Evolutionary conservation across 2,797 vertebrate species (phyloP), one percentile per base, ranked within the genome.

Genomic region (Holocentrus rufus): DNA sequence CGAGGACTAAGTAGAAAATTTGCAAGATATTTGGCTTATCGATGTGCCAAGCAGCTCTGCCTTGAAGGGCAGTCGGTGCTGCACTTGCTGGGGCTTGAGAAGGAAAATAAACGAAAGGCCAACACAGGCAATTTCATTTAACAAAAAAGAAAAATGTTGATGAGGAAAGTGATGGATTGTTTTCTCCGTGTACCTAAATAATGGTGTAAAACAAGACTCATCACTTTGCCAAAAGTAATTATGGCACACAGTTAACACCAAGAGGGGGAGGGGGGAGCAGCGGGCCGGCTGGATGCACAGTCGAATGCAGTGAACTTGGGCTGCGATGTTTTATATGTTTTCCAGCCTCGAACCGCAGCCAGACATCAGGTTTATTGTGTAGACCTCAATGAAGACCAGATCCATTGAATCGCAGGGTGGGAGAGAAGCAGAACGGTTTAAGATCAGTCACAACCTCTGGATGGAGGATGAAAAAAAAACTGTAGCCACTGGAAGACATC

Each of bases 21-120:
- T 86, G 72, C 78, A 88, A 86, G 81, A 86, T 76, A 89, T 81
- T 70, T 82, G 74, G 78, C 72, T 79, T 69, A 53, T 80, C 49
- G 46, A 0, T 20, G 57, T 76, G 84, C 83, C 85, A 90, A 86
- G 77, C 46, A 74, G 44, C 55, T 73, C 62, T 74, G 65, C 71
- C 47, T 50, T 52, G 31, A 70, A 34, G 57, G 61, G 56, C 79
- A 83, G 86, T 83, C 55, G 47, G 34, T 23, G 50, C 85, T 87
- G 76, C 83, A 70, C 44, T 73, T 61, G 44, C 60, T 55, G 39
- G 65, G 44, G 49, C 72, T 63, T 63, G 55, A 65, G 72, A 75
- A 54, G 60, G 67, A 82, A 81, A 81, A 83, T 74, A 74, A 80
- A 78, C 79, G 11, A 23, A 64, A 71, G 42, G 61, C 61, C 60